phyloP scores from a whole-genome alignment of 2,113 vertebrate genomes.

The Amazona guildingii region DNA sequence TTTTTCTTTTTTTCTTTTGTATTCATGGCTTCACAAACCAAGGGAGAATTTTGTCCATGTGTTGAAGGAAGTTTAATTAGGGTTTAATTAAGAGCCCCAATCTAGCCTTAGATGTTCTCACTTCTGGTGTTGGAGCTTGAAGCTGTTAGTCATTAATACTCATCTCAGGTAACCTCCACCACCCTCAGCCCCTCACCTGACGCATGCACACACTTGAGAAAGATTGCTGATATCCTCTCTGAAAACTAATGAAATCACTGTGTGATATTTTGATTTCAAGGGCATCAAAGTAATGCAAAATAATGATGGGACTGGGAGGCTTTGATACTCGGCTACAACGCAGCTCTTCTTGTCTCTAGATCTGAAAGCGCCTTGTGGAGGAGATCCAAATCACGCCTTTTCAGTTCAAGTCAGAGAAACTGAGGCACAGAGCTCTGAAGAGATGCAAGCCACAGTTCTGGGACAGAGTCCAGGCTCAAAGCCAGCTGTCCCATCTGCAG shows the following conservation, averaged over 20 bases:
- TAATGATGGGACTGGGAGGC: not conserved
- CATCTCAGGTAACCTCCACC: slow-evolving; percentile 61
- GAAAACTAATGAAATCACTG: slow-evolving; percentile 68
- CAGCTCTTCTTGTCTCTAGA: not conserved
- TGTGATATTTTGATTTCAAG: slow-evolving; percentile 62
- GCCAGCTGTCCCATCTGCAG: not conserved
- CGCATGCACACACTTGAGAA: slow-evolving; percentile 49
- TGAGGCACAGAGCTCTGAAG: not conserved
- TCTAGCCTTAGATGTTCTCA: slow-evolving; percentile 51
- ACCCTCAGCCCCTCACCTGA: slow-evolving; percentile 55
- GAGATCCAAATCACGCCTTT: not conserved
- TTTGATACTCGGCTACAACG: not conserved
- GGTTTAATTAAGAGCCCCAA: slow-evolving; percentile 36
- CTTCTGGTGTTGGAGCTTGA: slow-evolving; percentile 1
- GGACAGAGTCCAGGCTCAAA: not conserved
- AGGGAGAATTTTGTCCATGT: not conserved
- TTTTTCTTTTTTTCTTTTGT: not conserved
- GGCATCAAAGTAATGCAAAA: slow-evolving; percentile 35
- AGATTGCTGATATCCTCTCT: slow-evolving; percentile 62
- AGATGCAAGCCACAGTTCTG: not conserved
- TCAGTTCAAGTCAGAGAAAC: not conserved
- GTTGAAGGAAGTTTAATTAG: slow-evolving; percentile 30
- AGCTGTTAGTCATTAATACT: slow-evolving; percentile 66
- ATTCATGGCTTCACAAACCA: not conserved
- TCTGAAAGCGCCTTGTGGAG: not conserved